Percentiles rank a stretch among this genome's conserved stretches.
phyloP scores from a whole-genome alignment of 2,113 vertebrate genomes.

The Stigmatopora nigra region DNA sequence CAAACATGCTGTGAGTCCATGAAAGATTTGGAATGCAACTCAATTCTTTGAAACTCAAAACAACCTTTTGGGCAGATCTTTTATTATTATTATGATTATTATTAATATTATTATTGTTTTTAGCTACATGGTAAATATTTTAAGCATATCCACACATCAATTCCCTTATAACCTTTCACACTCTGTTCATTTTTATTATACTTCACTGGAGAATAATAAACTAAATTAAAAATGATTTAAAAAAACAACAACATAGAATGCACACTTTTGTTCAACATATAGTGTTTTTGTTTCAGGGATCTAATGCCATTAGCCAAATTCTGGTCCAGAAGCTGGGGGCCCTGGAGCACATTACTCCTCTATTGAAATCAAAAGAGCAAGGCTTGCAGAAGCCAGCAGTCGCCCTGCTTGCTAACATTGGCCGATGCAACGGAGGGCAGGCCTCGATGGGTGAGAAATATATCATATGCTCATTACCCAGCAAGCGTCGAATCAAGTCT shows the following conservation, averaged over 20 bases:
- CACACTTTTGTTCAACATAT: neutral
- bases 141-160: too few species aligned
- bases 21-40: neutral
- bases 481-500: too few species aligned
- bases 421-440: conserved; percentile 71
- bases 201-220: too few species aligned
- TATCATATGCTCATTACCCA: neutral
- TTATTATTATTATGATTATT: too few species aligned
- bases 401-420: conserved; percentile 84
- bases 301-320: conserved; percentile 76
- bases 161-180: too few species aligned
- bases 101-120: too few species aligned
- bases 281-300: conserved; percentile 65
- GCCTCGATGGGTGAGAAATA: conserved; percentile 72
- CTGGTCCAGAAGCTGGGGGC: conserved; percentile 78
- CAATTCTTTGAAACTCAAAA: neutral
- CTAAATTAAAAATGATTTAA: neutral
- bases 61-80: neutral
- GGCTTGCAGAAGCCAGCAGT: conserved; percentile 73
- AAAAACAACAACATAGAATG: neutral
- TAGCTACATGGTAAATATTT: too few species aligned
- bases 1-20: conserved; percentile 68
- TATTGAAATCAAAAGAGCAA: conserved; percentile 72
- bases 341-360: conserved; percentile 64
- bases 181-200: too few species aligned